A percentile compares a stretch with the other conserved stretches of the same genome.
Evolutionary conservation across 2,113 vertebrate genomes (phyloP).

Genomic region (Gulo gulo): DNA sequence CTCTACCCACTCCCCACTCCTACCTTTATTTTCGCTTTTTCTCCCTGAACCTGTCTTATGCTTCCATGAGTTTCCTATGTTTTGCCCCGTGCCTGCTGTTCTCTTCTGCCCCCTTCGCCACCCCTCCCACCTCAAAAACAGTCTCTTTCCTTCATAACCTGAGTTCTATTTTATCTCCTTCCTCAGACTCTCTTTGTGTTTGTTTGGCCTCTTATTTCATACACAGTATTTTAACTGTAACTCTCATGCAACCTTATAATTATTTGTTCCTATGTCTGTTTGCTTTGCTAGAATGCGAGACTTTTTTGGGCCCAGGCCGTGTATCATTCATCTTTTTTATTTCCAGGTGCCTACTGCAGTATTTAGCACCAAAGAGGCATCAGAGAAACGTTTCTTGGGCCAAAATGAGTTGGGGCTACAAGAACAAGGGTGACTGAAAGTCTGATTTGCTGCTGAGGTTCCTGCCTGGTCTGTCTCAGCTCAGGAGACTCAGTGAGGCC

Average conservation of each 20-base stretch:
- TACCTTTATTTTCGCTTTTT: not conserved
- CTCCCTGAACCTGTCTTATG: not conserved
- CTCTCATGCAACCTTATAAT: slow-evolving; percentile 6
- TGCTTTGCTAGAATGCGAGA: slow-evolving; percentile 21
- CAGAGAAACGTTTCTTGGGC: not conserved
- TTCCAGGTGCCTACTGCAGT: not conserved
- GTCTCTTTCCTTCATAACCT: not conserved
- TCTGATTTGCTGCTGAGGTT: not conserved
- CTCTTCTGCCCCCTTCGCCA: not conserved
- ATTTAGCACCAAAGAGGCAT: not conserved
- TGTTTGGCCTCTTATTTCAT: slow-evolving; percentile 22
- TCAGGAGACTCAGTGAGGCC: not conserved
- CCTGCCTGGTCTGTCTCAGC: not conserved
- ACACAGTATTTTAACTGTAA: not conserved
- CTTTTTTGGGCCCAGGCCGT: not conserved
- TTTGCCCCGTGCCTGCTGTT: not conserved
- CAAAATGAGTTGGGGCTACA: slow-evolving; percentile 9
- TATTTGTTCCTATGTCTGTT: slow-evolving; percentile 14
- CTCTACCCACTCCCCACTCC: not conserved
- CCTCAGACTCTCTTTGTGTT: not conserved
- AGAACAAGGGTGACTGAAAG: not conserved
- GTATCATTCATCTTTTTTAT: slow-evolving; percentile 36
- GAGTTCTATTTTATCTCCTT: slow-evolving; percentile 4
- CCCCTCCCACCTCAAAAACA: not conserved
- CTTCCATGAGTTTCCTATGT: not conserved